These are phyloP conservation scores for Drosophila punjabiensis DNA, from an alignment of 1,140 invertebrate genomes.

Conservation along the genomic window DNA sequence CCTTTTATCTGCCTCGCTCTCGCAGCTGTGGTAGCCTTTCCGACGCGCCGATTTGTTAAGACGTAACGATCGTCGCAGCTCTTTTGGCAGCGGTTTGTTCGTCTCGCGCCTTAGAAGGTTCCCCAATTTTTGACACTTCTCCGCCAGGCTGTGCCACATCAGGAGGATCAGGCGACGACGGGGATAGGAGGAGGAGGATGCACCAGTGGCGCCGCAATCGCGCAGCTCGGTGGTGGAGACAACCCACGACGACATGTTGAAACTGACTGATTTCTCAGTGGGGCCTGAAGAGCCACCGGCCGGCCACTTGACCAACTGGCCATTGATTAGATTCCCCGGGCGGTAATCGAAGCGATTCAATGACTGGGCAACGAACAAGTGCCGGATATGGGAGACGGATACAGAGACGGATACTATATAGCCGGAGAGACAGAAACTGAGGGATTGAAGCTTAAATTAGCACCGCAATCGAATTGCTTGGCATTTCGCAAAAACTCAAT, in stretches of 20 bases:
- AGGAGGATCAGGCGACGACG: conserved; percentile 39
- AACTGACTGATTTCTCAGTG: conserved; percentile 53
- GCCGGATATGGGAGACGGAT: conserved; percentile 12
- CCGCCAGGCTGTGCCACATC: conserved; percentile 60
- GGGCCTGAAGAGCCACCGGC: conserved; percentile 8
- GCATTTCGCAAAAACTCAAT: conserved; percentile 23
- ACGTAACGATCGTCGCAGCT: conserved; percentile 72
- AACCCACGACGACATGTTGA: conserved; percentile 72
- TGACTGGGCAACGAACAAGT: conserved; percentile 5
- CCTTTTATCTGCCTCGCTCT: conserved; percentile 87
- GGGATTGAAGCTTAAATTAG: conserved; percentile 22
- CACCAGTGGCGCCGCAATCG: conserved; percentile 27
- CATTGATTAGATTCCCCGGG: conserved; percentile 66
- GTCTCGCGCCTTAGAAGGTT: conserved; percentile 58
- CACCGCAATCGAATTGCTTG: conserved; percentile 21
- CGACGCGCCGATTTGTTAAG: conserved; percentile 83
- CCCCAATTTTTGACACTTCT: conserved; percentile 54
- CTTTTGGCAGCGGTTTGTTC: conserved; percentile 77
- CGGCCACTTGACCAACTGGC: conserved; percentile 24
- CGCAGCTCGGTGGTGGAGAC: conserved; percentile 60
- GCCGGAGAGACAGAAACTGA: background rate
- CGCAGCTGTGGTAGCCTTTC: conserved; percentile 86
- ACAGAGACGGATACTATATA: background rate
- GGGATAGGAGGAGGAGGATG: background rate
- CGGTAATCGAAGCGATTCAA: conserved; percentile 40